Base-by-base conservation (phyloP, 2,113 vertebrate genomes). In the Elephas maximus region DNA sequence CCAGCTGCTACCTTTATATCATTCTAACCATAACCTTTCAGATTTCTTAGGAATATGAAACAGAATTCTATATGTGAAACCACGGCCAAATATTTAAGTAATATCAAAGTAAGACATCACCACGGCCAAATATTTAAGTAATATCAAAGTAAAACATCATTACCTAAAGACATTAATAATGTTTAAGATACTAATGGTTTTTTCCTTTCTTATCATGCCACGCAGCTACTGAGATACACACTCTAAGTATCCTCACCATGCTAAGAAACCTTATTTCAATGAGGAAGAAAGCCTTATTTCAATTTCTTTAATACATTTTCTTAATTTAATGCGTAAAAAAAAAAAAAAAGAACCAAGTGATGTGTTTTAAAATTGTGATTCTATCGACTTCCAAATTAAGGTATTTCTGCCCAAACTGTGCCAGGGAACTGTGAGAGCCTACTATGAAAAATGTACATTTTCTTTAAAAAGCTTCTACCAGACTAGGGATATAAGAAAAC, bases 381-480 rank as follows among this genome's bases (percentile, higher is more conserved):
- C 41, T 88, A 69, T 83, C 21, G 89, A 95, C 62, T 81, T 86
- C 41, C 79, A 89, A 91, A 97, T 88, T 73, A 92, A 90, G 81
- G 67, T 26, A 87, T 79, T 76, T 79, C n/a, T 95, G 83, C 41
- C 67, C 80, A 88, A 96, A 84, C 0, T 62, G 1, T 81, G 20
- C 37, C 86, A 88, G 24, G 37, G 41, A 84, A 97, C 92, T 93
- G 1, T 60, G 83, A 73, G 44, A 41, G 33, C 90, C 84, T 94
- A 71, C 28, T 17, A 51, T 18, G 65, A 91, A 24, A 94, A 88
- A 84, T 73, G 24, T 30, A 48, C 20, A 24, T 93, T 97, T 95
- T 24, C 77, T 88, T 94, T 90, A 88, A 91, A 80, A 93, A 95
- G 21, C 28, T 90, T 89, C 73, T 81, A 92, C 14, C 33, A 97